Percentiles rank a stretch among this genome's conserved stretches.
phyloP scores from a whole-genome alignment of 2,113 vertebrate species.

The Micronycteris hirsuta region DNA sequence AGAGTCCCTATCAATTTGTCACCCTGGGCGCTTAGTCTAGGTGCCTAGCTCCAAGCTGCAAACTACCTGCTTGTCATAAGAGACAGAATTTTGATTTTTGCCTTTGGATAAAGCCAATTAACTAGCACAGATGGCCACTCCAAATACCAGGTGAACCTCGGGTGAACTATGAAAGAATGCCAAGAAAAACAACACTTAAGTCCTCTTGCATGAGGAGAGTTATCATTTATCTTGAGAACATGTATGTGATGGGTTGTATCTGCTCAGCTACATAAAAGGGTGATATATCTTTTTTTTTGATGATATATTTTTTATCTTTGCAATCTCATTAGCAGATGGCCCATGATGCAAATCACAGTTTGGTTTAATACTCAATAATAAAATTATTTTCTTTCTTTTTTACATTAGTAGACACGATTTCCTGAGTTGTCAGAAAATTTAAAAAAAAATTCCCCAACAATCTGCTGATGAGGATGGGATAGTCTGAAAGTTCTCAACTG shows the following conservation, averaged over 20 bases:
- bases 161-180: neutral
- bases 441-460: neutral
- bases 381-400: neutral
- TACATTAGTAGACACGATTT: neutral
- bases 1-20: neutral
- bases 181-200: neutral
- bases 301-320: neutral
- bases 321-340: neutral
- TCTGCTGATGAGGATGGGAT: neutral
- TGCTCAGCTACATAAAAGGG: neutral
- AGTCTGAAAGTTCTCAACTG: neutral
- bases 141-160: neutral
- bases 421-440: neutral
- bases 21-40: neutral
- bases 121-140: neutral
- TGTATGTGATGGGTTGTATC: neutral
- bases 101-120: neutral
- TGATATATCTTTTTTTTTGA: neutral
- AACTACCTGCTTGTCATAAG: neutral
- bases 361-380: neutral
- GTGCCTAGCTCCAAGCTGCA: neutral
- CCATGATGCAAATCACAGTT: neutral
- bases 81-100: neutral
- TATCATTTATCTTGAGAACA: neutral
- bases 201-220: neutral